Evolutionary conservation across 2,113 vertebrate species (phyloP).

Genomic region (Clarias batrachus): DNA sequence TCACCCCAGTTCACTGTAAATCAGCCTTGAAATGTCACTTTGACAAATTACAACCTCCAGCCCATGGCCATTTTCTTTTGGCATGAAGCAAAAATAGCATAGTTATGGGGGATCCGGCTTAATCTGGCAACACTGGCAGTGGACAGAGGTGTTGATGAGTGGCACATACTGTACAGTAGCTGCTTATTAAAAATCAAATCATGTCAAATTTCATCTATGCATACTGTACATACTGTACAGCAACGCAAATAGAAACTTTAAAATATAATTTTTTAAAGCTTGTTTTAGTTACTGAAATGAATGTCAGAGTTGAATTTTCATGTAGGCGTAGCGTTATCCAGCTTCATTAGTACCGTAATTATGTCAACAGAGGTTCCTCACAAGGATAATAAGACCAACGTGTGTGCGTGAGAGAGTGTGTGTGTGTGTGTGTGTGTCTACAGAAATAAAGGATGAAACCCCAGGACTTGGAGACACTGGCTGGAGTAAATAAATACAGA

Average conservation of each 20-base stretch:
- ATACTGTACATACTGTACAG: no score
- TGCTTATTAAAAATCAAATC: constrained; percentile 1
- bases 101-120: neutral
- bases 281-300: neutral
- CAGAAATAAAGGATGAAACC: neutral
- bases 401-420: neutral
- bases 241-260: neutral
- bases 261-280: neutral
- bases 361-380: neutral
- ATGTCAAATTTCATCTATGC: no score
- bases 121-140: neutral
- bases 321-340: no score
- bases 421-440: neutral
- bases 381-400: neutral
- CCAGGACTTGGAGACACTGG: neutral
- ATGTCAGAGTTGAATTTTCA: neutral
- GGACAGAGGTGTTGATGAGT: neutral
- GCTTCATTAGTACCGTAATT: neutral
- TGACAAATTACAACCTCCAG: constrained; percentile 26
- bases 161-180: no score
- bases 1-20: constrained; percentile 19
- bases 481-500: constrained; percentile 3
- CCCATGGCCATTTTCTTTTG: constrained; percentile 13
- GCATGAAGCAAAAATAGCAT: neutral
- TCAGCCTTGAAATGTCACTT: constrained; percentile 22